A percentile compares a stretch with the other conserved stretches of the same genome.
Evolutionary conservation across 2,888 invertebrate genomes (phyloP).

Genomic region (Cerceris ruficornis): DNA sequence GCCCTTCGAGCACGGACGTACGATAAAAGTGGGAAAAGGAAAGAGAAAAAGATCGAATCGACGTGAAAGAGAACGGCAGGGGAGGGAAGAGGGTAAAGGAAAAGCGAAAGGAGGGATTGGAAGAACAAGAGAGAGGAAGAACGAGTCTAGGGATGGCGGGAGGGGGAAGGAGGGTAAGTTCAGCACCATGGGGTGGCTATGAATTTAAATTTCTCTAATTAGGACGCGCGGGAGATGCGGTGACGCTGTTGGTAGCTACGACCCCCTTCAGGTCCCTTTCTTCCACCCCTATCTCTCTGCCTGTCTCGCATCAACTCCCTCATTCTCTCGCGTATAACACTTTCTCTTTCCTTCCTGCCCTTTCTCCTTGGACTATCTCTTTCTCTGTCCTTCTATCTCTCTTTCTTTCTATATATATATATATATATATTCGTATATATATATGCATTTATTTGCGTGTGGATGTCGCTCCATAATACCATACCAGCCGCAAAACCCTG

Average conservation of each 20-base stretch:
- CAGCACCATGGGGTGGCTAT: slow-evolving; percentile 77
- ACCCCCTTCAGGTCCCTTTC: slow-evolving; percentile 64
- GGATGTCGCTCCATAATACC: slow-evolving; percentile 54
- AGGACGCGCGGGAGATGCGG: slow-evolving; percentile 76
- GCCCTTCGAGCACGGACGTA: slow-evolving; percentile 56
- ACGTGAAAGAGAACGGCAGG: slow-evolving; percentile 36
- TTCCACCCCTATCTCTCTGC: slow-evolving; percentile 39
- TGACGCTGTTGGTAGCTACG: slow-evolving; percentile 68
- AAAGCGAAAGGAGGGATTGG: slow-evolving; percentile 48
- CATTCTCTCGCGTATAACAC: slow-evolving; percentile 49
- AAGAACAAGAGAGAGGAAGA: slow-evolving; percentile 53
- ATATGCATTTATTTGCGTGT: neutral
- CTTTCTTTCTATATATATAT: slow-evolving; percentile 5
- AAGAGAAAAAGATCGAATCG: slow-evolving; percentile 28
- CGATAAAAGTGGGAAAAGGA: slow-evolving; percentile 51
- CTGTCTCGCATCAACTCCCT: slow-evolving; percentile 44
- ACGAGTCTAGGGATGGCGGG: slow-evolving; percentile 32
- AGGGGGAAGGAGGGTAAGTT: slow-evolving; percentile 58
- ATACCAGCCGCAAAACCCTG: slow-evolving; percentile 68
- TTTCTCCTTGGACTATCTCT: slow-evolving; percentile 10
- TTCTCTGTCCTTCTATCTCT: slow-evolving; percentile 14
- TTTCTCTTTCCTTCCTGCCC: slow-evolving; percentile 31
- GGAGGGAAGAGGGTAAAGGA: slow-evolving; percentile 42
- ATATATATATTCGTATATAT: neutral
- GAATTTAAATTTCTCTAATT: slow-evolving; percentile 81